Evolutionary conservation across 2,888 invertebrate genomes (phyloP).

Genomic region (Caenorhabditis sinica): DNA sequence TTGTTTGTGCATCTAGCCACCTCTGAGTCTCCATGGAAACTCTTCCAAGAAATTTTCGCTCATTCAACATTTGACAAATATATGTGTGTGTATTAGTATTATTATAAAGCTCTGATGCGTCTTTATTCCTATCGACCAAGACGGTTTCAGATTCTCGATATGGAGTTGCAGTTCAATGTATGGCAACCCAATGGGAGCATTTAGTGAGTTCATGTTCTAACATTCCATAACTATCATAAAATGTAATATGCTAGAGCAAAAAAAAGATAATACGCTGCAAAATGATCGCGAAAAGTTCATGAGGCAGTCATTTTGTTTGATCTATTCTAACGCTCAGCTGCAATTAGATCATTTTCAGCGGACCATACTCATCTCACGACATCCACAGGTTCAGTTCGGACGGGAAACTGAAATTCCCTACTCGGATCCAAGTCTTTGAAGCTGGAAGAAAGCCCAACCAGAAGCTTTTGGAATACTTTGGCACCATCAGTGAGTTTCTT

Average conservation of each 20-base stretch:
- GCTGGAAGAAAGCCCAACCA: not conserved
- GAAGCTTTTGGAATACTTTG: slow-evolving; percentile 36
- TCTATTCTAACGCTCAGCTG: too few species aligned
- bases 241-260: too few species aligned
- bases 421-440: slow-evolving; percentile 40
- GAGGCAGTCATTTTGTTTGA: too few species aligned
- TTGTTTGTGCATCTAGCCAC: slow-evolving; percentile 3
- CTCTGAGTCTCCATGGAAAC: slow-evolving; percentile 2
- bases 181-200: slow-evolving; percentile 54
- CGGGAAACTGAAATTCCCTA: slow-evolving; percentile 39
- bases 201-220: slow-evolving; percentile 50
- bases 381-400: slow-evolving; percentile 19
- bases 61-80: too few species aligned
- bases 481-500: slow-evolving; percentile 33
- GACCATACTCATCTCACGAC: slow-evolving; percentile 32
- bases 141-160: slow-evolving; percentile 33
- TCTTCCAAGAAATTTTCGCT: not conserved
- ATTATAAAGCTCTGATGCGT: too few species aligned
- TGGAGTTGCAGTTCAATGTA: slow-evolving; percentile 28
- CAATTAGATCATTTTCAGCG: slow-evolving; percentile 42
- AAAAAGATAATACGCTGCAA: too few species aligned
- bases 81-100: too few species aligned
- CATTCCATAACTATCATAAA: not conserved
- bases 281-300: too few species aligned
- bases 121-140: not conserved